A percentile compares a stretch with the other conserved stretches of the same genome.
These are phyloP conservation scores for Sabellastarte sp. DNA, from an alignment of 2,888 invertebrate genomes.

Conservation along the genomic window DNA sequence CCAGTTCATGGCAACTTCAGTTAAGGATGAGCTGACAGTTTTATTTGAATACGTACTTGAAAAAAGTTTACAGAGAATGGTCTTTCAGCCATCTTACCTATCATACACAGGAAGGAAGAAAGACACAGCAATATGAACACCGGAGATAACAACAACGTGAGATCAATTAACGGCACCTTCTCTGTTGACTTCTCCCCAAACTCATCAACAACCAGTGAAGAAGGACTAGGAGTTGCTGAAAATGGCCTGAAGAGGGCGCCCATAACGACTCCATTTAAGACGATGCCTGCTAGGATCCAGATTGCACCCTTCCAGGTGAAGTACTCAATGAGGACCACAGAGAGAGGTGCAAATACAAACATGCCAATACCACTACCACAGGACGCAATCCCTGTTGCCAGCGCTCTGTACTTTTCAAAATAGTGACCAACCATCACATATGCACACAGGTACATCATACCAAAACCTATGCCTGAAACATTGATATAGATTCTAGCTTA, in stretches of 20 bases:
- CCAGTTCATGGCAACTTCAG: too few relatives aligned
- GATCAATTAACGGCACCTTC: conserved; percentile 8
- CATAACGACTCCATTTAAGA: conserved; percentile 74
- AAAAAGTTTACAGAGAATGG: too few relatives aligned
- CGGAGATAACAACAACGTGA: conserved; percentile 13
- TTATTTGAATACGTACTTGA: too few relatives aligned
- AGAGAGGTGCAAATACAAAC: conserved; percentile 21
- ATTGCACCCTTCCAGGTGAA: conserved; percentile 20
- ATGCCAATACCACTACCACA: conserved; percentile 28
- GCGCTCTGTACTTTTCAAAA: conserved; percentile 20
- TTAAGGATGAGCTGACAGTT: too few relatives aligned
- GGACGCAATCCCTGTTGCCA: conserved; percentile 22
- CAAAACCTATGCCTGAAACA: conserved; percentile 26
- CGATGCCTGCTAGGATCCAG: conserved; percentile 67
- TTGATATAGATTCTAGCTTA: too few relatives aligned
- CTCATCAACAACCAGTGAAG: conserved; percentile 3
- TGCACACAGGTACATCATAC: conserved; percentile 27
- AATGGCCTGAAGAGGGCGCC: conserved; percentile 81
- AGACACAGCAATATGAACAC: conserved; percentile 18
- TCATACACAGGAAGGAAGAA: conserved; percentile 24
- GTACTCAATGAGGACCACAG: conserved; percentile 14
- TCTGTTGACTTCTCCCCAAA: conserved; percentile 1
- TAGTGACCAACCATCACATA: conserved; percentile 28
- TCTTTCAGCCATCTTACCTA: too few relatives aligned
- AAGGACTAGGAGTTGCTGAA: conserved; percentile 44